phyloP scores from a whole-genome alignment of 2,888 invertebrate species.

The Leptodirus hochenwartii region DNA sequence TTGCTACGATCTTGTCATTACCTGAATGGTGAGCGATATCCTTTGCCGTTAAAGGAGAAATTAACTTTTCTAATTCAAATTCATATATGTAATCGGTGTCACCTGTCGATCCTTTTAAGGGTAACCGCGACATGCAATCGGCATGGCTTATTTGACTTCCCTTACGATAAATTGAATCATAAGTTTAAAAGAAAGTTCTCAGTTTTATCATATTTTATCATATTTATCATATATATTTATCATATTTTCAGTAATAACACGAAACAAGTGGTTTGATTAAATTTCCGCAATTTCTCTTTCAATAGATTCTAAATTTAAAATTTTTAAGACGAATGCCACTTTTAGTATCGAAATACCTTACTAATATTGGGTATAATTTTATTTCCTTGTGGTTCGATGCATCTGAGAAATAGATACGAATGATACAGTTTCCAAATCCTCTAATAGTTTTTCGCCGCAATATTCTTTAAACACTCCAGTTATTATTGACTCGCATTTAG shows the following conservation, averaged over 20 bases:
- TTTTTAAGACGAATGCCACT: constrained; percentile 9
- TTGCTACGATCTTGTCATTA: no score
- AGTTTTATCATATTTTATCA: no score
- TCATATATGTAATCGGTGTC: no score
- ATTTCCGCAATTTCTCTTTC: constrained; percentile 12
- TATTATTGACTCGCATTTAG: constrained; percentile 9
- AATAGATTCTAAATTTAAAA: constrained; percentile 13
- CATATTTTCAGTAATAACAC: constrained; percentile 12
- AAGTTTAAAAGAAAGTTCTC: no score
- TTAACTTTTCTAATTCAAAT: no score
- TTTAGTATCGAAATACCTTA: constrained; percentile 9
- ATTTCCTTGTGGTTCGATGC: constrained; percentile 13
- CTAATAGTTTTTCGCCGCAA: constrained; percentile 4
- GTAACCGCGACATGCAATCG: no score
- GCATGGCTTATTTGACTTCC: no score
- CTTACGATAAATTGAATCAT: no score
- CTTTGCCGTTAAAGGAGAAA: no score
- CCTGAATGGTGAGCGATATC: no score
- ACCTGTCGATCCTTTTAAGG: no score
- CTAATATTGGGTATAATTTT: constrained; percentile 12
- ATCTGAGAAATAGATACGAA: constrained; percentile 10
- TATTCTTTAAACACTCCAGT: constrained; percentile 6
- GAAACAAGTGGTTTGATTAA: constrained; percentile 12
- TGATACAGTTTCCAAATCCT: constrained; percentile 7
- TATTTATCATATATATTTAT: no score